Conservation (phyloP, 2,113 vertebrate species). For the Astur gentilis region DNA sequence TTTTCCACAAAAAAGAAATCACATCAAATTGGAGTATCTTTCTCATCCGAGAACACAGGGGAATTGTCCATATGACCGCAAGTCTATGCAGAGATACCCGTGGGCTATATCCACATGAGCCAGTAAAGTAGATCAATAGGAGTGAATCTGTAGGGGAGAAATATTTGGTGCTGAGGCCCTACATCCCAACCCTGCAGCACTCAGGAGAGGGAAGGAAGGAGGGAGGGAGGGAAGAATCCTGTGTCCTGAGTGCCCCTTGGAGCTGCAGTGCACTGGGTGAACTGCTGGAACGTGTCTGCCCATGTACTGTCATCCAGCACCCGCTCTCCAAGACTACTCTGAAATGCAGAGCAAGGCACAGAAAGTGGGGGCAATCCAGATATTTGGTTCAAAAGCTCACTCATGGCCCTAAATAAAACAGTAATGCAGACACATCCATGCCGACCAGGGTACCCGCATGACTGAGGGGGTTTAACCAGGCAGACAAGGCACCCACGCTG, state of each 20-base stretch:
- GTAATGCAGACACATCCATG: no score
- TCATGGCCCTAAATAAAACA: background rate
- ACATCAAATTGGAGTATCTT: background rate
- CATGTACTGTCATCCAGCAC: background rate
- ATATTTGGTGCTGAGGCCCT: background rate
- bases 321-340: background rate
- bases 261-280: background rate
- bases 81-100: background rate
- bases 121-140: background rate
- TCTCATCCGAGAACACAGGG: background rate
- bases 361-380: background rate
- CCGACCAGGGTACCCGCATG: background rate
- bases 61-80: background rate
- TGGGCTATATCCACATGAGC: background rate
- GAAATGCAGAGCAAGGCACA: background rate
- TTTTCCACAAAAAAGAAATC: background rate
- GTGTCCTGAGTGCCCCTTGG: background rate
- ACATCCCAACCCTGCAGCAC: background rate
- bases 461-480: background rate
- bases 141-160: background rate
- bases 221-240: background rate
- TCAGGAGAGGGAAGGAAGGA: background rate
- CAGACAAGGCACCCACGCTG: fast-evolving
- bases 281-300: background rate
- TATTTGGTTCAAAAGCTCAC: background rate